A percentile compares a stretch with the other conserved stretches of the same genome.
phyloP scores from a whole-genome alignment of 1,140 invertebrate genomes.

The Ladona fulva region DNA sequence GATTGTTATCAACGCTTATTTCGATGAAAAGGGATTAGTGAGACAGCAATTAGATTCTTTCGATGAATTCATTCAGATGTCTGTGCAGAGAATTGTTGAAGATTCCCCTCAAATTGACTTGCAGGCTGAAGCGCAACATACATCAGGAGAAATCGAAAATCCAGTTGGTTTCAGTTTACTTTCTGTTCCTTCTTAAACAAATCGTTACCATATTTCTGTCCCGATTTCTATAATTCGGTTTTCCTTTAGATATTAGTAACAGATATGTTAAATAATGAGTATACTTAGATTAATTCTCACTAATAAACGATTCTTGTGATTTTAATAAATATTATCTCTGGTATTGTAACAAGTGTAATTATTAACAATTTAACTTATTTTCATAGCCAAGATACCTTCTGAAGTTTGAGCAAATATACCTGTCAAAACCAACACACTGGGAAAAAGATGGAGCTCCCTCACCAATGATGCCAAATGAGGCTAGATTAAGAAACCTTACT shows the following conservation, averaged over 20 bases:
- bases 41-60: slow-evolving; percentile 97
- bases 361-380: slow-evolving; percentile 24
- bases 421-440: slow-evolving; percentile 99
- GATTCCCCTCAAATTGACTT: slow-evolving; percentile 96
- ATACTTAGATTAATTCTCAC: not conserved
- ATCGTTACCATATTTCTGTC: no score
- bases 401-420: slow-evolving; percentile 98
- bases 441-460: slow-evolving; percentile 97
- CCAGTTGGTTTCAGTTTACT: slow-evolving; percentile 48
- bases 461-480: slow-evolving; percentile 99
- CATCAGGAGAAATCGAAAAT: slow-evolving; percentile 81
- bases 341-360: slow-evolving; percentile 20
- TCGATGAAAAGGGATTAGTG: slow-evolving; percentile 98
- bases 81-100: slow-evolving; percentile 96
- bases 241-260: no score
- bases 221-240: no score
- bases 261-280: no score
- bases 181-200: no score
- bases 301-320: not conserved
- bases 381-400: slow-evolving; percentile 73
- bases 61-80: slow-evolving; percentile 99
- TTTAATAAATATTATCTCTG: not conserved
- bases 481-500: slow-evolving; percentile 74
- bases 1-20: slow-evolving; percentile 99
- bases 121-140: slow-evolving; percentile 95